Evolutionary conservation across 2,888 invertebrate genomes (phyloP), one percentile per base, ranked within the genome.

Genomic region (Leptopilina myrica): DNA sequence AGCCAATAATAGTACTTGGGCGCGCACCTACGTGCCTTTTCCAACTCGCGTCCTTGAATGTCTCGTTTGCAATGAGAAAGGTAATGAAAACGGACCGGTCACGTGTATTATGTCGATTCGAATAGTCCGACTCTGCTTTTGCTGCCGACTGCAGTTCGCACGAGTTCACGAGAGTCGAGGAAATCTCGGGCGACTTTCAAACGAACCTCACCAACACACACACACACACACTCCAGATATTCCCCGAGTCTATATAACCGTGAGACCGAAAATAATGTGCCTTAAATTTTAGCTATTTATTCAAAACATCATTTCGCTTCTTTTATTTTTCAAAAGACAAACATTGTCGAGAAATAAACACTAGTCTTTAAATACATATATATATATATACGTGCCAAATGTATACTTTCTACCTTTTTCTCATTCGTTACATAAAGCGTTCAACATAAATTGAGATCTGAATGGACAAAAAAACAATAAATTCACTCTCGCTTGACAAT

Each of bases 1-100:
- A n/a, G 62, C 79, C 78, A 81, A 49, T 77, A 76, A 77, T 73
- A 83, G 76, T 46, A 5, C 7, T 76, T 77, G 78, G 79, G 75
- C 82, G 33, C 15, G n/a, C 53, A 69, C 69, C 53, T 73, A 73
- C 33, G 26, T 78, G 84, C 87, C 85, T 87, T 86, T 84, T 82
- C 79, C 81, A 83, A 84, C 81, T 73, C 77, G 80, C 86, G 88
- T 87, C 88, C 88, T 88, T 88, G 88, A 85, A 76, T 80, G 78
- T 81, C 81, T 82, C 81, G 83, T 49, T 80, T 82, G 85, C 85
- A 83, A 84, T 83, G 83, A 78, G 87, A 88, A 86, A 88, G 85
- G 87, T 85, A 85, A 85, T 85, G 86, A 87, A 87, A 88, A 87
- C 85, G 82, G 83, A 81, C 82, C 85, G 84, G 88, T 88, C 88